Conservation (phyloP, 2,113 vertebrate genomes). For the Corvus hawaiiensis region DNA sequence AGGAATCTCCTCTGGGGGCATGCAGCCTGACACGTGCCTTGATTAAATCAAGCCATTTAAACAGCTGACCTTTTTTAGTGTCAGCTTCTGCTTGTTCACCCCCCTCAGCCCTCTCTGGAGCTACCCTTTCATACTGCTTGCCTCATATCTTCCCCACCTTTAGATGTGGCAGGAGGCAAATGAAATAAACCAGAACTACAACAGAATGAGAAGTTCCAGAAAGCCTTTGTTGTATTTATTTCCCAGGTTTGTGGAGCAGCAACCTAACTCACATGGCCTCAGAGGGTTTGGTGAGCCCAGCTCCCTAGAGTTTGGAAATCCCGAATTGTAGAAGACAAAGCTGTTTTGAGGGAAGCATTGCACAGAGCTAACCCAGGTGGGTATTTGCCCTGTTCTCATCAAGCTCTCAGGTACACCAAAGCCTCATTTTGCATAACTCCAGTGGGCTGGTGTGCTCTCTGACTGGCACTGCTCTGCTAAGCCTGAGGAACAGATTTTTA, state of each 20-base stretch:
- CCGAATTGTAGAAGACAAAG: neutral
- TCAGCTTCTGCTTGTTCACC: slow-evolving; percentile 10
- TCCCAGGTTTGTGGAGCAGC: neutral
- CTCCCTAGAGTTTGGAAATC: neutral
- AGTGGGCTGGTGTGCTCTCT: neutral
- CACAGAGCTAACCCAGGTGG: neutral
- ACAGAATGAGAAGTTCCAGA: neutral
- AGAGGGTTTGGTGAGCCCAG: neutral
- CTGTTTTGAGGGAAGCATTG: neutral
- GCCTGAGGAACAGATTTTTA: neutral
- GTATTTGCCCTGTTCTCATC: neutral
- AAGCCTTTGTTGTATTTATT: neutral
- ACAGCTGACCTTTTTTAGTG: slow-evolving; percentile 33
- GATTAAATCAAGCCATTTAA: slow-evolving; percentile 57
- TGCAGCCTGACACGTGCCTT: neutral
- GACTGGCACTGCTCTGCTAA: neutral
- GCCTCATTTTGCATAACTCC: neutral
- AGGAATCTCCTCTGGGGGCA: slow-evolving; percentile 25
- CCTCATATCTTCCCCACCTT: neutral
- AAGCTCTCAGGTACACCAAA: neutral
- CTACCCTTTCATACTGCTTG: slow-evolving; percentile 29
- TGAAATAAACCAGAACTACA: neutral
- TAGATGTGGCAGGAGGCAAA: neutral
- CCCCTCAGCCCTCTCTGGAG: neutral
- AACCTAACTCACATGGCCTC: neutral